Evolutionary conservation across 1,140 invertebrate genomes (phyloP).

Genomic region (Rhagoletis pomonella): DNA sequence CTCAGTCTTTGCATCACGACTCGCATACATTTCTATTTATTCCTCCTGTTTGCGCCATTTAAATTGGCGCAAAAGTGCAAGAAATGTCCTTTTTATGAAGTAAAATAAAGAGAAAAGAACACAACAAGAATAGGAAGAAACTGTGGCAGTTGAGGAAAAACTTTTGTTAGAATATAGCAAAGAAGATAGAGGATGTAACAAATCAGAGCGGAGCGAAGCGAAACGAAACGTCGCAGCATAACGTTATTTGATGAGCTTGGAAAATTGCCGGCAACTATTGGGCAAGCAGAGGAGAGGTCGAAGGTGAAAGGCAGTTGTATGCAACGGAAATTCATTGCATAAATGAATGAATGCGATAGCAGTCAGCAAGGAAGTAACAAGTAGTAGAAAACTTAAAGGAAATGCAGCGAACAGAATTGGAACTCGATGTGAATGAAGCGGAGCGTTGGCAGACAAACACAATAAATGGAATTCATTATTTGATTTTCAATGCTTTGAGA

Average conservation of each 20-base stretch:
- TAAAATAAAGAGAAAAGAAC: neutral
- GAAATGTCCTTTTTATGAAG: conserved; percentile 43
- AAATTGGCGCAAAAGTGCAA: conserved; percentile 48
- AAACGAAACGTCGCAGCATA: neutral
- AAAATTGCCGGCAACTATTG: neutral
- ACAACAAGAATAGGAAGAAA: neutral
- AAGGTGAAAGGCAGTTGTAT: conserved; percentile 45
- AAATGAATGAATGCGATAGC: conserved; percentile 59
- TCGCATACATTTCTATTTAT: neutral
- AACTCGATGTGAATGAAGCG: neutral
- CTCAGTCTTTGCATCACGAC: neutral
- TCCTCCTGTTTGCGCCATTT: conserved; percentile 29
- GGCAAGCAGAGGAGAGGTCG: neutral
- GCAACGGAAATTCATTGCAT: conserved; percentile 65
- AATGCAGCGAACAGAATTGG: conserved; percentile 29
- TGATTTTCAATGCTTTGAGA: conserved; percentile 51
- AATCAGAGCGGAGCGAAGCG: conserved; percentile 20
- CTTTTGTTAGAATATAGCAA: conserved; percentile 18
- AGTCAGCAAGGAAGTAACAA: neutral
- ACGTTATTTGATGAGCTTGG: conserved; percentile 14
- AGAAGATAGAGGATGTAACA: neutral
- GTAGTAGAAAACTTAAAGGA: conserved; percentile 24
- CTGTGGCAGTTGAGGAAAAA: conserved; percentile 12
- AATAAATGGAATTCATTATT: conserved; percentile 73
- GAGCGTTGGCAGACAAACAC: conserved; percentile 59